Evolutionary conservation across 2,888 invertebrate species (phyloP).

Genomic region (Chrysolina americana): DNA sequence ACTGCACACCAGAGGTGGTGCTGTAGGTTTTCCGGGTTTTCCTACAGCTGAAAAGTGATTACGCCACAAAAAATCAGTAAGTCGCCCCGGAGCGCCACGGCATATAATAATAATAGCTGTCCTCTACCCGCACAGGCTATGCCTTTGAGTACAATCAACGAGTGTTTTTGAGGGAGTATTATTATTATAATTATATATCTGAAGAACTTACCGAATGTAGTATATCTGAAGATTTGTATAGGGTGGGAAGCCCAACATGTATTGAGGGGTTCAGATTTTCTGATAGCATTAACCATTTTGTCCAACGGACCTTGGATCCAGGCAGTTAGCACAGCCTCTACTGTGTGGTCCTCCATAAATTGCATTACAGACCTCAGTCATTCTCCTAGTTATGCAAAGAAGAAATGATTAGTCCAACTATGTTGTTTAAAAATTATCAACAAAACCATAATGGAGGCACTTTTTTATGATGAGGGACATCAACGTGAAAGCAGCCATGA

Average conservation of each 20-base stretch:
- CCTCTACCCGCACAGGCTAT: too few relatives aligned
- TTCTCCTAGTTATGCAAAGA: constrained; percentile 21
- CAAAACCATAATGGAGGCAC: background rate
- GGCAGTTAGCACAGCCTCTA: constrained; percentile 23
- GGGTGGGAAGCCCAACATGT: too few relatives aligned
- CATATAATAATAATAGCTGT: too few relatives aligned
- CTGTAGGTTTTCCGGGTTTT: too few relatives aligned
- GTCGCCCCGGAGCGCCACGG: too few relatives aligned
- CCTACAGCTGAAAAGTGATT: too few relatives aligned
- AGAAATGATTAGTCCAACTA: constrained; percentile 13
- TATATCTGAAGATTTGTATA: constrained; percentile 21
- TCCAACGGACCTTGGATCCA: constrained; percentile 22
- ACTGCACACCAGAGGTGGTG: too few relatives aligned
- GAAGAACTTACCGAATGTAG: constrained; percentile 26
- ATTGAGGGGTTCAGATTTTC: constrained; percentile 22
- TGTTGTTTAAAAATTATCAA: constrained; percentile 5
- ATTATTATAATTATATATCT: too few relatives aligned
- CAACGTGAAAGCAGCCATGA: too few relatives aligned
- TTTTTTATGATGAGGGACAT: background rate
- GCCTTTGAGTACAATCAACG: too few relatives aligned
- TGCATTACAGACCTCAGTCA: constrained; percentile 18
- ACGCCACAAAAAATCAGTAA: too few relatives aligned
- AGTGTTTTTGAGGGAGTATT: too few relatives aligned
- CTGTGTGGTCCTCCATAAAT: constrained; percentile 24
- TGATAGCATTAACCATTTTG: constrained; percentile 24